A percentile compares a stretch with the other conserved stretches of the same genome.
phyloP scores from a whole-genome alignment of 2,797 vertebrate genomes.

The Falco cherrug region DNA sequence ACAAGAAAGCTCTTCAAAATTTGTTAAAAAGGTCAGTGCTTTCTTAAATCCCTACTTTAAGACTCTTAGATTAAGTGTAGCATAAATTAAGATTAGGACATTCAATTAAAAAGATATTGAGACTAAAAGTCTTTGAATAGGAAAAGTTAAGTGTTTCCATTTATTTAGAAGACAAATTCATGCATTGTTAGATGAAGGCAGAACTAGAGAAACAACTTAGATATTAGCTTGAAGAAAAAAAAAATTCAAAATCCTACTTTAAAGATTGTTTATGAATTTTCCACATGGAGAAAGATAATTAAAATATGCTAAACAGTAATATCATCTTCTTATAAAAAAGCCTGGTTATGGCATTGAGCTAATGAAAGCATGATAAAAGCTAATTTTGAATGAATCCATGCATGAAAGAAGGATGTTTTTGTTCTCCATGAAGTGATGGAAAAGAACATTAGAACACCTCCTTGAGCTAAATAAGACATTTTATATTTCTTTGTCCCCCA shows the following conservation, averaged over 20 bases:
- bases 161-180: not conserved
- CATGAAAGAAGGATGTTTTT: slow-evolving; percentile 7
- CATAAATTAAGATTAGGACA: not conserved
- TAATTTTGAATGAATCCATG: slow-evolving; percentile 28
- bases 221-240: not conserved
- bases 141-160: not conserved
- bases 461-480: not conserved
- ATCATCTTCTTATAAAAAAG: not conserved
- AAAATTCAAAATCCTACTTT: not conserved
- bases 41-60: not conserved
- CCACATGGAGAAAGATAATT: slow-evolving; percentile 18
- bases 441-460: not conserved
- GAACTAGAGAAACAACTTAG: not conserved
- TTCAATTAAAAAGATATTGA: not conserved
- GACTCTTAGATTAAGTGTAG: not conserved
- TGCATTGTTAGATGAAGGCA: not conserved
- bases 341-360: not conserved
- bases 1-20: not conserved
- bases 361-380: slow-evolving; percentile 3
- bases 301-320: slow-evolving; percentile 43
- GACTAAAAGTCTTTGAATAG: not conserved
- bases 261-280: not conserved
- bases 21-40: not conserved
- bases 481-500: not conserved
- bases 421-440: not conserved